A percentile compares a stretch with the other conserved stretches of the same genome.
These are phyloP conservation scores for Lordiphosa mommai DNA, from an alignment of 1,140 invertebrate species.

Conservation along the genomic window DNA sequence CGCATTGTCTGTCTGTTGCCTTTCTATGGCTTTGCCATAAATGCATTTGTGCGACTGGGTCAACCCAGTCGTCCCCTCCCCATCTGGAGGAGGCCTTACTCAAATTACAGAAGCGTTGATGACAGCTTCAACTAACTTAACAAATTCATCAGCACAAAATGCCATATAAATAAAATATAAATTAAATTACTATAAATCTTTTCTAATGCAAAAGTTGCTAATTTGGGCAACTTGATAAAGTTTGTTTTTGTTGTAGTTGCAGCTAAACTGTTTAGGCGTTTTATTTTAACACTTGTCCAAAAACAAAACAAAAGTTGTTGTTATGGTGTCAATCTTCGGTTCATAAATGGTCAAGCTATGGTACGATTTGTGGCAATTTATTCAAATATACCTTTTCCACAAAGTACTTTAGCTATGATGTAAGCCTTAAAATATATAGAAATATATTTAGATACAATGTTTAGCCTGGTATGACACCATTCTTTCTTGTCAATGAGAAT, in stretches of 20 bases:
- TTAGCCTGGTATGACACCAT: too few relatives aligned
- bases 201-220: slow-evolving; percentile 30
- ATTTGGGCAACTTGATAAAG: slow-evolving; percentile 23
- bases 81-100: slow-evolving; percentile 5
- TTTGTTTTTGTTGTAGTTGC: background rate
- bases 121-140: slow-evolving; percentile 62
- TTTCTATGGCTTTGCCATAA: slow-evolving; percentile 70
- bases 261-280: slow-evolving; percentile 55
- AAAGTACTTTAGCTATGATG: too few relatives aligned
- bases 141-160: slow-evolving; percentile 53
- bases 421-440: too few relatives aligned
- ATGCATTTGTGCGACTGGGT: slow-evolving; percentile 44
- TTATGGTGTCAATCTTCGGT: slow-evolving; percentile 21
- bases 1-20: slow-evolving; percentile 29
- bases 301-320: slow-evolving; percentile 38
- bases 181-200: slow-evolving; percentile 6
- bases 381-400: too few relatives aligned
- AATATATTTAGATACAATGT: too few relatives aligned
- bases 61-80: slow-evolving; percentile 28
- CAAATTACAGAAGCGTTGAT: slow-evolving; percentile 65
- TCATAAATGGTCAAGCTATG: slow-evolving; percentile 58
- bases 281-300: slow-evolving; percentile 27
- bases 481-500: too few relatives aligned
- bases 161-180: slow-evolving; percentile 38
- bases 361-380: slow-evolving; percentile 18